Evolutionary conservation across 2,797 vertebrate genomes (phyloP).

Genomic region (Microtus agrestis): DNA sequence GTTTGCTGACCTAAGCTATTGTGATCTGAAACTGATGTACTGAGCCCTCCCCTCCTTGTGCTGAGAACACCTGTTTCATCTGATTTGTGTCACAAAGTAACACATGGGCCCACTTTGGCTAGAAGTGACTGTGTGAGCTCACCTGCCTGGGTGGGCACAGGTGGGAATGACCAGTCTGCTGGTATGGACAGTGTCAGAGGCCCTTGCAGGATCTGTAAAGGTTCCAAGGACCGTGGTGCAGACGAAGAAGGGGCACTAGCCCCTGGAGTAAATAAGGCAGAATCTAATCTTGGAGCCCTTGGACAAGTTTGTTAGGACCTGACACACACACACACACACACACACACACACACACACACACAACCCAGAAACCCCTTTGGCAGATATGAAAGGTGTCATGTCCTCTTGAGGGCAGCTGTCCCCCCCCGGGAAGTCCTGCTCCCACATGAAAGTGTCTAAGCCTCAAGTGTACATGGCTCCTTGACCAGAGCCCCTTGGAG

Average conservation of each 20-base stretch:
- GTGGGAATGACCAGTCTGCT: not conserved
- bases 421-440: not conserved
- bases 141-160: not conserved
- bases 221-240: not conserved
- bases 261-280: not conserved
- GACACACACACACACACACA: rapidly evolving
- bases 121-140: not conserved
- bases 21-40: not conserved
- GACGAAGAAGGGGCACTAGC: not conserved
- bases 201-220: not conserved
- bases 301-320: not conserved
- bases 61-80: not conserved
- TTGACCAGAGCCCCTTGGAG: not conserved
- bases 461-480: not conserved
- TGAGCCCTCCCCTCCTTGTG: not conserved
- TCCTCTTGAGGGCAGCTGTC: not conserved
- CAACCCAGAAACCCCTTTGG: not conserved
- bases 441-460: not conserved
- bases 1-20: not conserved
- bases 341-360: not conserved
- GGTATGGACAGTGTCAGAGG: not conserved
- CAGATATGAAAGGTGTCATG: not conserved
- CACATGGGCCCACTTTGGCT: not conserved
- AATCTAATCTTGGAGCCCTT: not conserved
- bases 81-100: not conserved